These are phyloP conservation scores for Zenarchopterus dispar DNA, from an alignment of 2,797 vertebrate species.

Conservation along the genomic window DNA sequence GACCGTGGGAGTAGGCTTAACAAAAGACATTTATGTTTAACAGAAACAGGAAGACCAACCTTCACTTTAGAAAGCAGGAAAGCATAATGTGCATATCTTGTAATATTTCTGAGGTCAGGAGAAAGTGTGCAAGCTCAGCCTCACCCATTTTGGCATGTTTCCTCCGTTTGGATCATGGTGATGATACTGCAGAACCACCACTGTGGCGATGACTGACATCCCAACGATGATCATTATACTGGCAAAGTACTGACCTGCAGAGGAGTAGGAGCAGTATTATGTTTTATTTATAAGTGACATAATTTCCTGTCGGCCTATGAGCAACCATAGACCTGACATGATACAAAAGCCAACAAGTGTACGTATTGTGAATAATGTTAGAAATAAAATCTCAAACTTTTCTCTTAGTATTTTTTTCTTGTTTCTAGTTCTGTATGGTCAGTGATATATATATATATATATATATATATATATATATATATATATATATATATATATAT, in stretches of 20 bases:
- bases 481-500: neutral
- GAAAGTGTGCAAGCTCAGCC: conserved; percentile 20
- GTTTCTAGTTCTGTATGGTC: neutral
- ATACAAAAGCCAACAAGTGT: no score
- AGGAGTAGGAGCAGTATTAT: conserved; percentile 20
- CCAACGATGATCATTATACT: conserved; percentile 89
- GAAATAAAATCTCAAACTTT: no score
- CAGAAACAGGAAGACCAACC: neutral
- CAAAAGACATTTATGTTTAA: conserved; percentile 11
- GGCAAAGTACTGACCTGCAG: conserved; percentile 86
- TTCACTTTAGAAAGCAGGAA: conserved; percentile 6
- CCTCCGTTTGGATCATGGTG: conserved; percentile 86
- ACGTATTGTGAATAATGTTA: no score
- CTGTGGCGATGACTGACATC: conserved; percentile 86
- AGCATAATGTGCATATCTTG: neutral
- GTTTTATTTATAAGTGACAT: conserved; percentile 9
- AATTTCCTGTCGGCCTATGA: no score
- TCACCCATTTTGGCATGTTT: conserved; percentile 87
- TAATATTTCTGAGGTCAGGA: neutral
- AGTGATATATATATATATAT: neutral
- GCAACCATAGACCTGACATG: no score
- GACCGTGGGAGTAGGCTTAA: conserved; percentile 19
- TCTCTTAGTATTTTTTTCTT: neutral
- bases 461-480: neutral
- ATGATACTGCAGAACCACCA: conserved; percentile 86